Evolutionary conservation across 2,888 invertebrate genomes (phyloP).

Genomic region (Ypsolopha sequella): DNA sequence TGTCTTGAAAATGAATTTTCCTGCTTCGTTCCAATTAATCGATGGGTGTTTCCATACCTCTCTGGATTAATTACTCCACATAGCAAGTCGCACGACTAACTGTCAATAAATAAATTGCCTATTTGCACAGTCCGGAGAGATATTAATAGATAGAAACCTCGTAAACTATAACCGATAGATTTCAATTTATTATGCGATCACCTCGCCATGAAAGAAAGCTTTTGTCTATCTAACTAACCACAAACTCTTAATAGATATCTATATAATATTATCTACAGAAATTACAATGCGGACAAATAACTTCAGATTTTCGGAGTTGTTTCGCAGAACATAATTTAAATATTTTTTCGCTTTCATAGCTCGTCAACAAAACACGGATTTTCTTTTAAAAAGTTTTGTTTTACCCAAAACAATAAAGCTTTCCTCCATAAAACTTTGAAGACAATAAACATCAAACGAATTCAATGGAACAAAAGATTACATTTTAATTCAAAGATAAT

Average conservation of each 20-base stretch:
- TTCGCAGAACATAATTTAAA: no score
- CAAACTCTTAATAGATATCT: not conserved
- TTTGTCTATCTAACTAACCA: not conserved
- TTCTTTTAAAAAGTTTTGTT: no score
- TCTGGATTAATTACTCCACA: slow-evolving; percentile 21
- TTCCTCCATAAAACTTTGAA: not conserved
- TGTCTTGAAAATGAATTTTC: not conserved
- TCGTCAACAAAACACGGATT: no score
- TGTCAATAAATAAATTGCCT: slow-evolving; percentile 26
- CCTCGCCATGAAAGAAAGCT: not conserved
- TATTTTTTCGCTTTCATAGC: no score
- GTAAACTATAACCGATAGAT: slow-evolving; percentile 2
- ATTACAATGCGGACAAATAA: not conserved
- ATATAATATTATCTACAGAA: not conserved
- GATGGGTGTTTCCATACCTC: slow-evolving; percentile 18
- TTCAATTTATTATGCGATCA: slow-evolving; percentile 2
- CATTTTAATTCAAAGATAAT: not conserved
- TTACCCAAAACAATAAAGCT: no score
- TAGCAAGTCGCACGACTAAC: slow-evolving; percentile 2
- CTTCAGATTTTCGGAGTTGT: no score
- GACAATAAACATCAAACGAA: not conserved
- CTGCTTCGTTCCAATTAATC: slow-evolving; percentile 21
- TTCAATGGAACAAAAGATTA: not conserved
- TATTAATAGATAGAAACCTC: slow-evolving; percentile 20
- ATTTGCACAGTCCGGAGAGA: slow-evolving; percentile 23